Conservation (phyloP, 2,113 vertebrate genomes). For the Axis porcinus region DNA sequence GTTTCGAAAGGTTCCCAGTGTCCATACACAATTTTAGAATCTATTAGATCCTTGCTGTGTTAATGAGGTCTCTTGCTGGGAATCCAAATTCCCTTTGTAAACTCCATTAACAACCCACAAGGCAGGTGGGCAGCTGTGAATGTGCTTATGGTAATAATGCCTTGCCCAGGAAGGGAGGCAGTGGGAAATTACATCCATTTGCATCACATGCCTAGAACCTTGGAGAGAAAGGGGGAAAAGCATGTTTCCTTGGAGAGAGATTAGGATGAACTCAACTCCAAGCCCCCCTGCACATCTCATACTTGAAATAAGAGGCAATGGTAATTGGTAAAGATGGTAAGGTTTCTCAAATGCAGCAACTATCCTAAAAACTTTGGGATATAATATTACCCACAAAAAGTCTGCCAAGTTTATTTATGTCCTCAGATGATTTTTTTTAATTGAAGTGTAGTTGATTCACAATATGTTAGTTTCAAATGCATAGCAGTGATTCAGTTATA, state of each 20-base stretch:
- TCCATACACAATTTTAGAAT: slow-evolving; percentile 24
- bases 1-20: slow-evolving; percentile 22
- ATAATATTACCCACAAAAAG: background rate
- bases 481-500: background rate
- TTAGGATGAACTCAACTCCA: background rate
- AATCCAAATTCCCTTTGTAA: slow-evolving; percentile 49
- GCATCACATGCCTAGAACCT: background rate
- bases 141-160: background rate
- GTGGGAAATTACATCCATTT: background rate
- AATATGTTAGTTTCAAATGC: background rate
- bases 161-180: background rate
- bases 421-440: background rate
- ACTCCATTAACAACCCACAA: slow-evolving; percentile 46
- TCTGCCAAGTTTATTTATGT: background rate
- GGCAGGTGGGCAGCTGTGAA: slow-evolving; percentile 5
- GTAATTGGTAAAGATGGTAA: background rate
- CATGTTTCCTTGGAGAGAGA: background rate
- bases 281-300: background rate
- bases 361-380: background rate
- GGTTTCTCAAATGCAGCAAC: background rate
- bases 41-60: slow-evolving; percentile 46
- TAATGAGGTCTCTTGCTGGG: slow-evolving; percentile 56
- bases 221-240: background rate
- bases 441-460: background rate
- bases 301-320: accelerated